A percentile compares a stretch with the other conserved stretches of the same genome.
phyloP scores from a whole-genome alignment of 2,888 invertebrate species.

The Acanthosepion pharaonis region DNA sequence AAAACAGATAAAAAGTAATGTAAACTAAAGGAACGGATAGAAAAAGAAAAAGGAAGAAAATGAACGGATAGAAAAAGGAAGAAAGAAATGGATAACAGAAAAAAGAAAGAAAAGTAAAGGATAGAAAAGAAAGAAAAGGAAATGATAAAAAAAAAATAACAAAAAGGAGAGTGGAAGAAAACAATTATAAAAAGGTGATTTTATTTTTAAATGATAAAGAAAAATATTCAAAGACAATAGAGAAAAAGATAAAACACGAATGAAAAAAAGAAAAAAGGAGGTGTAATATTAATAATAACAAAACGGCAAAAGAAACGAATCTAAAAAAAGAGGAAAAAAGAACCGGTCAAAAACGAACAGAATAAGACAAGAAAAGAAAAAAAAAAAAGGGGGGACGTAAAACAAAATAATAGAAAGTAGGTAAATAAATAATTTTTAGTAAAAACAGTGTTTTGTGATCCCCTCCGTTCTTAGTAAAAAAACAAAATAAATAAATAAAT shows the following conservation, averaged over 20 bases:
- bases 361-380: background rate
- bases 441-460: too few species aligned
- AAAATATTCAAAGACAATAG: background rate
- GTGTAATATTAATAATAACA: too few species aligned
- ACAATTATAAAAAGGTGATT: background rate
- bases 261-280: background rate
- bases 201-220: too few species aligned
- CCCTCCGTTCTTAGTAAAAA: too few species aligned
- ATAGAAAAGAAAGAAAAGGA: background rate
- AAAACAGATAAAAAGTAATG: background rate
- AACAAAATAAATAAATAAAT: too few species aligned
- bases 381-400: background rate
- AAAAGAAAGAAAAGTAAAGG: background rate
- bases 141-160: background rate
- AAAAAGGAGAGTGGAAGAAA: background rate
- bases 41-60: background rate
- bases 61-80: background rate
- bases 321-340: background rate
- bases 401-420: background rate
- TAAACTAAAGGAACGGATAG: background rate
- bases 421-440: too few species aligned
- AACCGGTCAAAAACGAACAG: background rate
- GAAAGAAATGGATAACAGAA: background rate
- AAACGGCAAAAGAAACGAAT: background rate
- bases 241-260: background rate